Percentiles rank a stretch among this genome's conserved stretches.
phyloP scores from a whole-genome alignment of 1,140 invertebrate genomes.

The Sarcophaga bullata region DNA sequence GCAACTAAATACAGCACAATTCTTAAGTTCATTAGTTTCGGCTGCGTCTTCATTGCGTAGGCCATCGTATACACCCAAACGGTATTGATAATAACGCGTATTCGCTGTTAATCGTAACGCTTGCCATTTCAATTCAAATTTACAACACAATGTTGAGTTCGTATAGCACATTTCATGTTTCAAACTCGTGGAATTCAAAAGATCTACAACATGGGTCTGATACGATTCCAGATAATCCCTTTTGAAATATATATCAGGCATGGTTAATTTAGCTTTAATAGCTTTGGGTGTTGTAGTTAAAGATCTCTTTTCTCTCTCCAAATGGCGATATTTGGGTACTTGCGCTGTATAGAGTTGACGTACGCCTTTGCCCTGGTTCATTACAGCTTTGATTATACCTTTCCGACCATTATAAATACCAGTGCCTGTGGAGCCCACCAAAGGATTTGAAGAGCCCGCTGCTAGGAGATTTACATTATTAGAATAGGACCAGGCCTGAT shows the following conservation, averaged over 20 bases:
- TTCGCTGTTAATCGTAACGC: background rate
- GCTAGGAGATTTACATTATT: constrained; percentile 69
- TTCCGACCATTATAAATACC: constrained; percentile 65
- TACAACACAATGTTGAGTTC: constrained; percentile 52
- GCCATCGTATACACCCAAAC: constrained; percentile 55
- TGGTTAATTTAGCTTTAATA: background rate
- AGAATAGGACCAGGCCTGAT: constrained; percentile 67
- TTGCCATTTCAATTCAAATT: constrained; percentile 51
- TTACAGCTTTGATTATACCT: constrained; percentile 49
- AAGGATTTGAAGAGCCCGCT: constrained; percentile 64
- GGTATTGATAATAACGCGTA: constrained; percentile 48
- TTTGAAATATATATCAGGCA: constrained; percentile 49
- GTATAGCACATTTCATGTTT: constrained; percentile 45
- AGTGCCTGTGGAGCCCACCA: constrained; percentile 60
- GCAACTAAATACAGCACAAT: constrained; percentile 57
- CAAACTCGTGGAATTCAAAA: background rate
- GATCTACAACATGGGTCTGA: constrained; percentile 44
- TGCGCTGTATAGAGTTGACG: constrained; percentile 53
- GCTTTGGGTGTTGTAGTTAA: background rate
- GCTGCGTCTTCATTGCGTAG: constrained; percentile 50
- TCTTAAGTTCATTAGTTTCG: constrained; percentile 50
- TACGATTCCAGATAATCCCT: constrained; percentile 52
- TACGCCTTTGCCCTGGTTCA: constrained; percentile 45
- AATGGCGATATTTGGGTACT: constrained; percentile 62
- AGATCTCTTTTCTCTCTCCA: background rate